Evolutionary conservation across 1,140 invertebrate species (phyloP).

Genomic region (Andricus grossulariae): DNA sequence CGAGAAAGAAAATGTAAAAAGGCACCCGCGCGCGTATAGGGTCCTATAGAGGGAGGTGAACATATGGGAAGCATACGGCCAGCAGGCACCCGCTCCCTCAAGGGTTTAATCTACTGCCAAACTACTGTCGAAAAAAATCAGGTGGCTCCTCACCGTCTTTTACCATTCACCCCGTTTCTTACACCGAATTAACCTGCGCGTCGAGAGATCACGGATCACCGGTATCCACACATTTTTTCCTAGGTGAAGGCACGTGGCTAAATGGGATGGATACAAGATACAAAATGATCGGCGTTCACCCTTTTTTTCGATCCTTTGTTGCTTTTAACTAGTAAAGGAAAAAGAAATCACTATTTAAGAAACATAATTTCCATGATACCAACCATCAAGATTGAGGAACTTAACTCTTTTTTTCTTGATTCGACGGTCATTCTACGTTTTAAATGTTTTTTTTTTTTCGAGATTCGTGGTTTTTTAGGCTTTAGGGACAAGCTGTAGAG

Average conservation of each 20-base stretch:
- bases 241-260: not conserved
- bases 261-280: not conserved
- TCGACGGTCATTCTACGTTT: not conserved
- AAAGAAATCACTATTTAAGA: not conserved
- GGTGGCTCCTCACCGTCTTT: slow-evolving; percentile 62
- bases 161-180: slow-evolving; percentile 55
- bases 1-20: slow-evolving; percentile 46
- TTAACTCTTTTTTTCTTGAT: slow-evolving; percentile 18
- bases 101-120: slow-evolving; percentile 72
- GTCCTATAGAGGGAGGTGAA: slow-evolving; percentile 55
- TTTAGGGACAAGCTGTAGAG: too few species aligned
- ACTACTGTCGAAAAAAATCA: slow-evolving; percentile 72
- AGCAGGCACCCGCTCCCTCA: slow-evolving; percentile 66
- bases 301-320: slow-evolving; percentile 14
- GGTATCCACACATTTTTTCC: not conserved
- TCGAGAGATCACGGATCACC: slow-evolving; percentile 10
- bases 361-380: slow-evolving; percentile 23
- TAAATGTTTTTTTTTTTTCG: not conserved
- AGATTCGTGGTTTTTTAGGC: not conserved
- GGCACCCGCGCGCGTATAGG: slow-evolving; percentile 39
- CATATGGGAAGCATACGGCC: slow-evolving; percentile 76
- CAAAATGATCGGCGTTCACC: not conserved
- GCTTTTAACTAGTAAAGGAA: not conserved
- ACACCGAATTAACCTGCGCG: slow-evolving; percentile 12
- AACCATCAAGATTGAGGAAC: not conserved